A percentile compares a stretch with the other conserved stretches of the same genome.
Evolutionary conservation across 2,888 invertebrate species (phyloP).

Genomic region (Lochmaea crataegi): DNA sequence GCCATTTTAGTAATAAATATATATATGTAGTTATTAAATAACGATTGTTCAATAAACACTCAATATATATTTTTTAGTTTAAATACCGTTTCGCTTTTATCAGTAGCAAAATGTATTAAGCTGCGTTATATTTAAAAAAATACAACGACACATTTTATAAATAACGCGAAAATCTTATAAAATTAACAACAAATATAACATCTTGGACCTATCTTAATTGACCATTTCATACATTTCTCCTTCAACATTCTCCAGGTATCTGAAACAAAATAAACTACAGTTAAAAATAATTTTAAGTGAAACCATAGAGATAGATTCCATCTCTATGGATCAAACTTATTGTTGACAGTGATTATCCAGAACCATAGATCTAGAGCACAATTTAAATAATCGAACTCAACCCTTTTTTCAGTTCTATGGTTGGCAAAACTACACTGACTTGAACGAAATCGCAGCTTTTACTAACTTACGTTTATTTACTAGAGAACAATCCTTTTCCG

Average conservation of each 20-base stretch:
- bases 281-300: too few species aligned
- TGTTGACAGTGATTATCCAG: too few species aligned
- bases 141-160: background rate
- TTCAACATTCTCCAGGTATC: constrained; percentile 3
- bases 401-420: too few species aligned
- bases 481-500: constrained; percentile 47
- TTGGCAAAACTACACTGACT: too few species aligned
- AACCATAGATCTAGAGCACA: too few species aligned
- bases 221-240: constrained; percentile 10
- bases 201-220: constrained; percentile 31
- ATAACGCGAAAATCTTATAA: constrained; percentile 20
- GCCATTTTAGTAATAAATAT: background rate
- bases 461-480: constrained; percentile 41
- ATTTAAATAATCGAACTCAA: too few species aligned
- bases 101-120: background rate
- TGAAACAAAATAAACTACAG: constrained; percentile 7
- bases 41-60: background rate
- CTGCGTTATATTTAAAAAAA: constrained; percentile 4
- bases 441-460: background rate
- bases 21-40: background rate
- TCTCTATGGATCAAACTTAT: too few species aligned
- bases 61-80: background rate
- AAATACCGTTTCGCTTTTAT: constrained; percentile 1
- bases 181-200: constrained; percentile 35
- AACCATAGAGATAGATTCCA: too few species aligned